phyloP scores from a whole-genome alignment of 2,888 invertebrate genomes.

The Ecliptopera silaceata region DNA sequence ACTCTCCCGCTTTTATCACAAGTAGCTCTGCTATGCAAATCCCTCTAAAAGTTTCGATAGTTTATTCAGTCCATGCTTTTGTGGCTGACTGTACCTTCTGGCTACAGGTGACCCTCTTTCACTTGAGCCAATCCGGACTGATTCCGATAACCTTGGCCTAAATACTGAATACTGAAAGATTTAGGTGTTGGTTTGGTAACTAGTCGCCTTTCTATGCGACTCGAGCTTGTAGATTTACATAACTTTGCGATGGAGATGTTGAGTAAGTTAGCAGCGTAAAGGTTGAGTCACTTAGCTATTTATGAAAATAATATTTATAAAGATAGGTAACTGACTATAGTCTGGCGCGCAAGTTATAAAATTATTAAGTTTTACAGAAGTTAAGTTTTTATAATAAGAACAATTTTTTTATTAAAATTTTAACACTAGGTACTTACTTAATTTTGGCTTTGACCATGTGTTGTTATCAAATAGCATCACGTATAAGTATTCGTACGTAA shows the following conservation, averaged over 20 bases:
- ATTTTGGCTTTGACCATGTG: too few relatives aligned
- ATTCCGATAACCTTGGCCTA: conserved; percentile 35
- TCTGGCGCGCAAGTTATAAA: too few relatives aligned
- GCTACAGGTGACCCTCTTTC: conserved; percentile 28
- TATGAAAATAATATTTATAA: neutral
- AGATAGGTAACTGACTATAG: neutral
- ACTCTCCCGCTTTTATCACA: too few relatives aligned
- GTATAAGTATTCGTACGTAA: too few relatives aligned
- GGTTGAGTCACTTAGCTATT: neutral
- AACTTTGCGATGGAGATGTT: neutral
- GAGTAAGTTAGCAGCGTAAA: neutral
- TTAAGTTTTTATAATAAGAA: too few relatives aligned
- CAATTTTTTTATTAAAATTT: too few relatives aligned
- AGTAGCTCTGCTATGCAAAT: too few relatives aligned
- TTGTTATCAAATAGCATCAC: too few relatives aligned
- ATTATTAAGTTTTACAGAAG: too few relatives aligned
- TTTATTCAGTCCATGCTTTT: neutral
- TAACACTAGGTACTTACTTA: too few relatives aligned
- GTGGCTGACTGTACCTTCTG: conserved; percentile 20
- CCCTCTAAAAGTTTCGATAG: too few relatives aligned
- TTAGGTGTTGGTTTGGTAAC: conserved; percentile 7
- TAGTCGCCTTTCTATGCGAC: neutral
- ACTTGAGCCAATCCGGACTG: conserved; percentile 19
- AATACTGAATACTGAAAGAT: conserved; percentile 35
- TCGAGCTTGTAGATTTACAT: neutral